Conservation (phyloP, 2,797 vertebrate genomes). For the Macrochelys suwanniensis region DNA sequence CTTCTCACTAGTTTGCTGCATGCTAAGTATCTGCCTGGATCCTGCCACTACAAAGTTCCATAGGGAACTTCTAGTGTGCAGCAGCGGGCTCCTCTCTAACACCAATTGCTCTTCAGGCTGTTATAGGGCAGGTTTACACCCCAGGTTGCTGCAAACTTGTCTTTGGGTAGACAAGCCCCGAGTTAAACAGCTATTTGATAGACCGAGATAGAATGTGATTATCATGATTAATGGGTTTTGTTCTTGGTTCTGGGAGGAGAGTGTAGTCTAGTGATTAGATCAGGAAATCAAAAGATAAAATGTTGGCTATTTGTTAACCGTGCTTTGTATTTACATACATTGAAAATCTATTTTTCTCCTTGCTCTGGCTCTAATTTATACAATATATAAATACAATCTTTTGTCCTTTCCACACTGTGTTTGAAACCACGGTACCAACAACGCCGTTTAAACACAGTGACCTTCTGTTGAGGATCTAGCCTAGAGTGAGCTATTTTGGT, state of each 20-base stretch:
- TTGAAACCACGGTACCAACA: accelerated
- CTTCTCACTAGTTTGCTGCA: neutral
- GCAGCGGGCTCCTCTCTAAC: neutral
- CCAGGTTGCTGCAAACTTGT: neutral
- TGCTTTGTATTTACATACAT: neutral
- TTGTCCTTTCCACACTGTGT: neutral
- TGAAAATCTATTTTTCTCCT: neutral
- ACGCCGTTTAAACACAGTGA: accelerated
- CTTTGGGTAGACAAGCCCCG: neutral
- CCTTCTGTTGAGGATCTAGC: neutral
- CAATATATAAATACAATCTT: neutral
- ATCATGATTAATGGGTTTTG: neutral
- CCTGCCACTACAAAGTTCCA: neutral
- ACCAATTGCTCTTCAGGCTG: neutral
- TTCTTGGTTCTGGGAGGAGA: neutral
- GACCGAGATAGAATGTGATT: accelerated
- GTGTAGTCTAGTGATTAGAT: accelerated
- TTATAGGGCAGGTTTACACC: neutral
- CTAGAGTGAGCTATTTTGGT: neutral
- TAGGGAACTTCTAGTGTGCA: neutral
- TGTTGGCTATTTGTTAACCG: neutral
- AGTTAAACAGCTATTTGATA: neutral
- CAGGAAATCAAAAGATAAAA: neutral
- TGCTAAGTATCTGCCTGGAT: neutral
- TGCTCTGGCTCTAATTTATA: neutral